Evolutionary conservation across 2,888 invertebrate species (phyloP), one percentile per base, ranked within the genome.

Genomic region (Frankliniella intonsa): DNA sequence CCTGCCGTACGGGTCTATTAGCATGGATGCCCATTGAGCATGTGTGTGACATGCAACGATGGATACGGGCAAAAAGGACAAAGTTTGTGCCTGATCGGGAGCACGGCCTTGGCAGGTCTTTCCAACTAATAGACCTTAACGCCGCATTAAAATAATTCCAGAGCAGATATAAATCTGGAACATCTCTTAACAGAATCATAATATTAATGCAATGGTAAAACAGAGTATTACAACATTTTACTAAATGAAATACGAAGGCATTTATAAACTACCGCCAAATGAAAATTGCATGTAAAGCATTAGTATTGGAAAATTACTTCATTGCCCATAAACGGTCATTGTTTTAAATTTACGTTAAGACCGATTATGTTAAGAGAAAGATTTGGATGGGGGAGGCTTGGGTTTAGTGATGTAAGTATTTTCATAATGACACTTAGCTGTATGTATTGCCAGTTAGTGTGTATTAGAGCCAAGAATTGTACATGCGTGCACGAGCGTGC

Each of bases 241-340:
- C n/a, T n/a, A 38, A 38, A 38, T 38, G 5, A 3, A 2, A 38
- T 38, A 38, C 5, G 38, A 38, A 38, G 38, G 38, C 38, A 38
- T 38, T 38, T 38, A 38, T 25, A 76, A 9, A 11, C 69, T 76
- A 81, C 51, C n/a, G 79, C 51, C 51, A 81, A 81, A 62, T 27
- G 22, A 81, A 81, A 65, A 81, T 81, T 38, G 81, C 81, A 81
- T 14, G 50, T 49, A 81, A 69, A 49, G 38, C 38, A 81, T 19
- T 19, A 62, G 51, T 51, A 81, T 38, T 51, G 55, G 81, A 22
- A 62, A 65, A 81, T 55, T 55, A 55, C 19, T 55, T 55, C 5
- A 55, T 19, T 55, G 55, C 19, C 3, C 5, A 38, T 38, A 38
- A 2, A 38, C 38, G 5, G 2, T 14, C 11, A 14, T 55, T 55